Percentiles rank a stretch among this genome's conserved stretches.
Conservation (phyloP, 2,888 invertebrate species). For the Rapana venosa region DNA sequence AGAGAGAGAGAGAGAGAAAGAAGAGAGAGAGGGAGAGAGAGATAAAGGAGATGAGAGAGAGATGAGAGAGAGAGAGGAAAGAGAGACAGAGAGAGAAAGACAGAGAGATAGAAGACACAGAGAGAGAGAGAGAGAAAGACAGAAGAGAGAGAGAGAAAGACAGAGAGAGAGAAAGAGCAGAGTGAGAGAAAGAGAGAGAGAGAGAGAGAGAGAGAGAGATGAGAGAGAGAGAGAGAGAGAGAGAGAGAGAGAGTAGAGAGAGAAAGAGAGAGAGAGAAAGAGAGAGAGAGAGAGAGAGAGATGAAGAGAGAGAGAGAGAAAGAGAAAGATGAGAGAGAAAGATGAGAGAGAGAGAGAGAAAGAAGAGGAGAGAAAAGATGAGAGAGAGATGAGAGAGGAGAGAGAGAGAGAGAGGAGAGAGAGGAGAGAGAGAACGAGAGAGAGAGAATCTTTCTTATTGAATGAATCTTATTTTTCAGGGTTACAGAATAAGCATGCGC, state of each 20-base stretch:
- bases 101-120: not conserved
- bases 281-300: not conserved
- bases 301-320: not conserved
- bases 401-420: slow-evolving; percentile 10
- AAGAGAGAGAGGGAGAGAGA: not conserved
- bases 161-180: too few relatives aligned
- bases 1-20: not conserved
- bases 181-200: not conserved
- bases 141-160: not conserved
- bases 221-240: not conserved
- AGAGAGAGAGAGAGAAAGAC: not conserved
- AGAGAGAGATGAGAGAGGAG: not conserved
- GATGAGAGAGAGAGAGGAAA: not conserved
- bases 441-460: too few relatives aligned
- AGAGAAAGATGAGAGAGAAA: not conserved
- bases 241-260: not conserved
- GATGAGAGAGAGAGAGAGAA: not conserved
- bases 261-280: too few relatives aligned
- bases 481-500: too few relatives aligned
- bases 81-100: not conserved
- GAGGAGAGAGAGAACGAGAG: not conserved
- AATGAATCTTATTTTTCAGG: too few relatives aligned
- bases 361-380: not conserved
- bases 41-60: not conserved
- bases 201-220: not conserved